Evolutionary conservation across 2,888 invertebrate species (phyloP).

Genomic region (Smittia sp.): DNA sequence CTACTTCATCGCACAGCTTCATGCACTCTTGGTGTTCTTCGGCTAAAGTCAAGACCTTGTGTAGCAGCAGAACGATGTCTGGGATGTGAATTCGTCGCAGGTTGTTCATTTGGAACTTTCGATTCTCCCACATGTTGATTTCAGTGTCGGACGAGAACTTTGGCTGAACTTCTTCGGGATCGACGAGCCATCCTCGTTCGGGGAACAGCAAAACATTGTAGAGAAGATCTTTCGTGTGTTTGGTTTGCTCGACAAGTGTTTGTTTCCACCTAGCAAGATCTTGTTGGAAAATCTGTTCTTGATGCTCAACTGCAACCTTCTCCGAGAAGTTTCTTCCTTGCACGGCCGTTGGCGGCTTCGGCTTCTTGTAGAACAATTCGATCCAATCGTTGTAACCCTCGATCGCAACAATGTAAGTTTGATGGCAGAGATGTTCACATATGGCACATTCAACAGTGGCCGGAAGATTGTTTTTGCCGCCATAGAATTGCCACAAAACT

Average conservation of each 20-base stretch:
- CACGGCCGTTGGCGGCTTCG: conserved; percentile 63
- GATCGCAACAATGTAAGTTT: conserved; percentile 81
- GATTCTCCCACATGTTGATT: conserved; percentile 58
- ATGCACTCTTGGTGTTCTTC: conserved; percentile 74
- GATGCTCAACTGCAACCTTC: conserved; percentile 83
- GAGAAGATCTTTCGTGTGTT: conserved; percentile 72
- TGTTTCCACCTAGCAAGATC: conserved; percentile 74
- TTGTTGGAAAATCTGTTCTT: conserved; percentile 72
- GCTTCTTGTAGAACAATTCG: conserved; percentile 74
- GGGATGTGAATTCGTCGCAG: conserved; percentile 81
- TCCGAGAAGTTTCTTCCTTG: conserved; percentile 75
- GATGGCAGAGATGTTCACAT: conserved; percentile 83
- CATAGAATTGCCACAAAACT: conserved; percentile 55
- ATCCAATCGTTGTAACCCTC: conserved; percentile 91
- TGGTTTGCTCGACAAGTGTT: conserved; percentile 68
- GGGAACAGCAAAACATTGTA: conserved; percentile 87
- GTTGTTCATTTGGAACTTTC: conserved; percentile 62
- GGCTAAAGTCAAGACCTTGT: conserved; percentile 74
- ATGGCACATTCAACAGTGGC: conserved; percentile 57
- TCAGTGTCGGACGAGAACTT: conserved; percentile 54
- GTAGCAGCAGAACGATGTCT: conserved; percentile 72
- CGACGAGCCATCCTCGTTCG: conserved; percentile 85
- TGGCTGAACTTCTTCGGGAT: conserved; percentile 54
- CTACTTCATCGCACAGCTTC: conserved; percentile 74
- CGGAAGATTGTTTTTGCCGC: conserved; percentile 54